A percentile compares a stretch with the other conserved stretches of the same genome.
Evolutionary conservation across 2,888 invertebrate species (phyloP).

Genomic region (Zhuqinia jingwanae): DNA sequence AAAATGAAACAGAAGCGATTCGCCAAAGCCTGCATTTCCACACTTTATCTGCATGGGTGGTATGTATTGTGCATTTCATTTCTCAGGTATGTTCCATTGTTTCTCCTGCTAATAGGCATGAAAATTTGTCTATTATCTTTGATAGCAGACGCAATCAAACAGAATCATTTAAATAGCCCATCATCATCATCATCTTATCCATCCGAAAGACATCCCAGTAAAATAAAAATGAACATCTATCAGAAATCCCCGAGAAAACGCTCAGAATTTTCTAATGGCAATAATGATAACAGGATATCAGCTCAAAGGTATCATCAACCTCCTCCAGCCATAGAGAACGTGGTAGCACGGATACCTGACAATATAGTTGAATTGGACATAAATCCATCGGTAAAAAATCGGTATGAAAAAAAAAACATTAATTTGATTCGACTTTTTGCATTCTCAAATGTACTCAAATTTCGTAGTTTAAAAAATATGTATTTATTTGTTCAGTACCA

Average conservation of each 20-base stretch:
- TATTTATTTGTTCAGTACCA: constrained; percentile 70
- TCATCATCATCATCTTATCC: constrained; percentile 15
- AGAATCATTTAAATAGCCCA: not conserved
- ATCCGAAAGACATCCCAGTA: constrained; percentile 2
- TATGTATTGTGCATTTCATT: constrained; percentile 4
- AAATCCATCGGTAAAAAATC: constrained; percentile 48
- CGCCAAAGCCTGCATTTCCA: constrained; percentile 49
- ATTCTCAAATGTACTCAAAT: not conserved
- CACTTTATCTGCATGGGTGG: constrained; percentile 58
- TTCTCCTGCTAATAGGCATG: constrained; percentile 74
- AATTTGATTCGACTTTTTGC: too few species aligned
- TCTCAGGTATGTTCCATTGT: constrained; percentile 76
- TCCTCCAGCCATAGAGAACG: constrained; percentile 22
- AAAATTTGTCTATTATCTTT: constrained; percentile 77
- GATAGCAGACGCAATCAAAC: constrained; percentile 69
- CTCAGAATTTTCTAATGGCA: not conserved
- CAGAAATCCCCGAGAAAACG: not conserved
- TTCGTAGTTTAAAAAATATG: not conserved
- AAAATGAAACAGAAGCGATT: constrained; percentile 40
- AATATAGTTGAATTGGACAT: constrained; percentile 57
- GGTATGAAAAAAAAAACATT: constrained; percentile 52
- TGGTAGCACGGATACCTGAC: constrained; percentile 42
- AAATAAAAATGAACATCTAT: not conserved
- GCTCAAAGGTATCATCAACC: not conserved
- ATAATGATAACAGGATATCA: not conserved